These are phyloP conservation scores for Epinotia nisella DNA, from an alignment of 2,888 invertebrate species.

Conservation along the genomic window DNA sequence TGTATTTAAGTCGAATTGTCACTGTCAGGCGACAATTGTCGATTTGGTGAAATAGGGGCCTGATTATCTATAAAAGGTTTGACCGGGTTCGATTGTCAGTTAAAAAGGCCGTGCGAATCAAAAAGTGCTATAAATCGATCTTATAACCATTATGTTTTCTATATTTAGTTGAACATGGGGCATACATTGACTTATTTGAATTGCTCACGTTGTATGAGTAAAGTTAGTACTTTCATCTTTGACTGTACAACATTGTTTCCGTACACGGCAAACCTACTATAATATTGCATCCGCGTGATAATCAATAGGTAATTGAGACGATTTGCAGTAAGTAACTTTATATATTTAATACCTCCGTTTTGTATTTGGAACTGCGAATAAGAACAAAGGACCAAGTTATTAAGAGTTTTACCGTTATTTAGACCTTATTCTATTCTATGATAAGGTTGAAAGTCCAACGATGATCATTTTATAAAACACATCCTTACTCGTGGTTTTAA, in stretches of 20 bases:
- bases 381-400: neutral
- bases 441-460: neutral
- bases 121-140: no score
- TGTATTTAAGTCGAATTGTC: no score
- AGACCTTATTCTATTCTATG: neutral
- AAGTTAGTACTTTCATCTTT: slow-evolving; percentile 3
- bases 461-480: no score
- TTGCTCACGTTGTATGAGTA: no score
- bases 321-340: slow-evolving; percentile 33
- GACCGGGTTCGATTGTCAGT: no score
- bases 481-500: neutral
- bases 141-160: no score
- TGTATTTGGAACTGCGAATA: slow-evolving; percentile 22
- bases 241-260: slow-evolving; percentile 29
- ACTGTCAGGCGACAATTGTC: no score
- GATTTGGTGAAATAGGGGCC: no score
- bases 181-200: no score
- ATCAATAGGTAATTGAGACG: slow-evolving; percentile 43
- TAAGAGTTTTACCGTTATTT: neutral
- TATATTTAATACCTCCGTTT: slow-evolving; percentile 33
- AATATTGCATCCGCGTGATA: slow-evolving; percentile 40
- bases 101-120: no score
- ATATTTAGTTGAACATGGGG: no score
- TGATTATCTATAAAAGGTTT: no score
- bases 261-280: slow-evolving; percentile 28